Conservation (phyloP, 1,140 invertebrate genomes). For the Bursaphelenchus mucronatus region DNA sequence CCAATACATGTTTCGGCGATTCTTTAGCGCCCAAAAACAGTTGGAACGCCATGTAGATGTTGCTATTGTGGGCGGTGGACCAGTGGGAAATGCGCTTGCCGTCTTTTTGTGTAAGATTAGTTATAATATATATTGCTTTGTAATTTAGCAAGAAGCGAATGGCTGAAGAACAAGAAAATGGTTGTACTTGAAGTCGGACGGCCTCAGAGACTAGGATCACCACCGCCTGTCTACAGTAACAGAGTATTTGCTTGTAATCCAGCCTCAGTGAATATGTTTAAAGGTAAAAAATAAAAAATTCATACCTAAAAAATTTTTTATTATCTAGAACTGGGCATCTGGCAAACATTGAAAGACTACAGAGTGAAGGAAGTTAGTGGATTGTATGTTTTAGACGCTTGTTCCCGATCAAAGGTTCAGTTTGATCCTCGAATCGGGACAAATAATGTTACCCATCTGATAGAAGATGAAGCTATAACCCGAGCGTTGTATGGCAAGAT, state of each 20-base stretch:
- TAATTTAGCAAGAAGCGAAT: slow-evolving; percentile 31
- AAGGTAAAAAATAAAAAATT: slow-evolving; percentile 27
- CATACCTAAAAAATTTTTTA: slow-evolving; percentile 5
- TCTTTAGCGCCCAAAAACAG: too few relatives aligned
- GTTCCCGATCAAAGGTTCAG: slow-evolving; percentile 39
- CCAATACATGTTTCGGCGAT: too few relatives aligned
- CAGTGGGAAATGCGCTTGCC: slow-evolving; percentile 52
- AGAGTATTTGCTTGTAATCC: slow-evolving; percentile 44
- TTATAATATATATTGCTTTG: slow-evolving; percentile 7
- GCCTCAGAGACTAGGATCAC: slow-evolving; percentile 12
- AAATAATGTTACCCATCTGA: slow-evolving; percentile 34
- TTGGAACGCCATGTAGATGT: slow-evolving; percentile 20
- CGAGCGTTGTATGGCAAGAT: slow-evolving; percentile 37
- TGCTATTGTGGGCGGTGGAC: slow-evolving; percentile 43
- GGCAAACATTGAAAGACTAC: slow-evolving; percentile 34
- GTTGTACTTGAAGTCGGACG: slow-evolving; percentile 36
- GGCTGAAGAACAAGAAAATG: slow-evolving; percentile 30
- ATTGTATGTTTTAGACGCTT: slow-evolving; percentile 40
- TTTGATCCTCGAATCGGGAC: slow-evolving; percentile 29
- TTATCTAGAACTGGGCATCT: slow-evolving; percentile 41
- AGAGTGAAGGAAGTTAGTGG: slow-evolving; percentile 37
- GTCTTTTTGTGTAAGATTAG: slow-evolving; percentile 37
- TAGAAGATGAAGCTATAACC: slow-evolving; percentile 42
- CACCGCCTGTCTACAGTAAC: slow-evolving; percentile 34
- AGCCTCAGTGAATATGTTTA: slow-evolving; percentile 39